A percentile compares a stretch with the other conserved stretches of the same genome.
phyloP scores from a whole-genome alignment of 37 sponge, comb jelly and placozoan species.

The Aphrocallistes beatrix region DNA sequence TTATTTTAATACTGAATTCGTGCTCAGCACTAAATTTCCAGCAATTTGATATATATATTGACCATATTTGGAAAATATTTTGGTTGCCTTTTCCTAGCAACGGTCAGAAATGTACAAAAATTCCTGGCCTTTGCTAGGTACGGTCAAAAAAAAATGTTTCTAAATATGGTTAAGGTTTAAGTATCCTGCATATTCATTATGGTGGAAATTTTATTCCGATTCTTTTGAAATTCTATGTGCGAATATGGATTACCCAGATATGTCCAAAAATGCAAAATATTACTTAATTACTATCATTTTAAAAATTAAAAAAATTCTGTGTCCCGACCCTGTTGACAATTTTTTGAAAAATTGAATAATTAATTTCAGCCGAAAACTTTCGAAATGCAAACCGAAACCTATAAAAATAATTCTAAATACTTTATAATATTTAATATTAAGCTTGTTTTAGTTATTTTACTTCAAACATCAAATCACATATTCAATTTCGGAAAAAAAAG shows the following conservation, averaged over 20 bases:
- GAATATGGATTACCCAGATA: background rate
- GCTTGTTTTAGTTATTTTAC: background rate
- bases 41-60: too few relatives aligned
- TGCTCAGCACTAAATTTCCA: too few relatives aligned
- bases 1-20: too few relatives aligned
- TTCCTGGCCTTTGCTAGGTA: too few relatives aligned
- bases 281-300: background rate
- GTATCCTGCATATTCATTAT: background rate
- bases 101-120: too few relatives aligned
- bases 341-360: background rate
- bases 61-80: too few relatives aligned
- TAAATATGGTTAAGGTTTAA: background rate
- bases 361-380: background rate
- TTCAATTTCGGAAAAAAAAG: background rate
- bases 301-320: background rate
- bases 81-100: too few relatives aligned
- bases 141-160: too few relatives aligned
- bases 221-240: background rate
- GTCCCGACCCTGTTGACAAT: background rate
- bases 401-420: background rate
- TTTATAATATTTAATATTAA: background rate
- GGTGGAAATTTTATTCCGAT: background rate
- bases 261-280: background rate
- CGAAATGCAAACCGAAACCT: background rate
- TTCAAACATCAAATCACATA: background rate